These are phyloP conservation scores for Nanorana parkeri DNA, from an alignment of 2,113 vertebrate genomes.

Conservation along the genomic window DNA sequence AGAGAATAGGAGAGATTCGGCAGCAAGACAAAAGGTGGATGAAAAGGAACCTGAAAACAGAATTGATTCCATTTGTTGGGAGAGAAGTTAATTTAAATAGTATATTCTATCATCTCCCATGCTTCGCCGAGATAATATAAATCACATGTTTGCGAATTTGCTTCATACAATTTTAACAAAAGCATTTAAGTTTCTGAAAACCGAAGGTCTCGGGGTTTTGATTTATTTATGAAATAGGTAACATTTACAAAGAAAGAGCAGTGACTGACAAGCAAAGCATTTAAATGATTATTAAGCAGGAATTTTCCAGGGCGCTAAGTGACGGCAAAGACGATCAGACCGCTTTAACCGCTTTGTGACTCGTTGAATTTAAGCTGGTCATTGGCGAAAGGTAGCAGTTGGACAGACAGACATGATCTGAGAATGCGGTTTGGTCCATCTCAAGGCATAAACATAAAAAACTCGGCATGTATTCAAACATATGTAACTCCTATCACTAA, in stretches of 20 bases:
- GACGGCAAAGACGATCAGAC: slow-evolving; percentile 54
- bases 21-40: slow-evolving; percentile 99
- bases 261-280: slow-evolving; percentile 74
- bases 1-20: slow-evolving; percentile 98
- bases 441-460: too few relatives aligned
- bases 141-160: slow-evolving; percentile 93
- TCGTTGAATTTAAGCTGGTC: too few relatives aligned
- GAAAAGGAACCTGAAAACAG: slow-evolving; percentile 97
- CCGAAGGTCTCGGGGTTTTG: slow-evolving; percentile 80
- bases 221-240: slow-evolving; percentile 83
- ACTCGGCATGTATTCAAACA: too few relatives aligned
- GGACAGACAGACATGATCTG: too few relatives aligned
- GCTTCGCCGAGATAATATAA: slow-evolving; percentile 93
- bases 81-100: slow-evolving; percentile 99
- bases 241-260: slow-evolving; percentile 82
- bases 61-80: slow-evolving; percentile 99
- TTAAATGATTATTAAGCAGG: slow-evolving; percentile 76
- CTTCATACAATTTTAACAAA: slow-evolving; percentile 96
- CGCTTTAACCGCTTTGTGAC: slow-evolving; percentile 51
- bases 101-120: slow-evolving; percentile 92
- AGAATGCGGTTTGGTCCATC: too few relatives aligned
- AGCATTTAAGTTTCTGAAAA: slow-evolving; percentile 96
- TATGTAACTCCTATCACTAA: too few relatives aligned
- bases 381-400: too few relatives aligned
- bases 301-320: slow-evolving; percentile 65